Conservation (phyloP, 2,113 vertebrate genomes). For the Malurus melanocephalus region DNA sequence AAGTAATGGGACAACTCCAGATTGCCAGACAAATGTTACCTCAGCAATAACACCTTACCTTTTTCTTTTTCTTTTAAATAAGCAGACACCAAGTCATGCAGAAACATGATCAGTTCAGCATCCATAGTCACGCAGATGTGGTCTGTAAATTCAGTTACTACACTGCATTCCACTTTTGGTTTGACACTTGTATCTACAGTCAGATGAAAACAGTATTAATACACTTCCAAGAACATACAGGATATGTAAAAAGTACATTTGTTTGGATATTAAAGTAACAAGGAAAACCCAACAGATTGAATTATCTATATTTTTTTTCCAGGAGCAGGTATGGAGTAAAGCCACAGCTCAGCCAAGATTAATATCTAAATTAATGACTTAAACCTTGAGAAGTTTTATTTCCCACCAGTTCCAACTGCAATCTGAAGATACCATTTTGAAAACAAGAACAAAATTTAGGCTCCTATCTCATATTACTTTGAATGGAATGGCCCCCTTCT, state of each 20-base stretch:
- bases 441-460: background rate
- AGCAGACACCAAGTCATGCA: conserved; percentile 95
- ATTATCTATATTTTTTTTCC: background rate
- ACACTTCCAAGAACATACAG: background rate
- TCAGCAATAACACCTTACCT: conserved; percentile 70
- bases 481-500: background rate
- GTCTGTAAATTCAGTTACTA: conserved; percentile 98
- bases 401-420: background rate
- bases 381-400: background rate
- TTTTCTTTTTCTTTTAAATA: conserved; percentile 99
- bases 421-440: background rate
- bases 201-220: background rate
- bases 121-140: conserved; percentile 99
- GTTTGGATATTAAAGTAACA: background rate
- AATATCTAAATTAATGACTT: background rate
- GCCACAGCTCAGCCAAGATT: background rate
- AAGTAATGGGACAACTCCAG: background rate
- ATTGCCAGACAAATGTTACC: background rate
- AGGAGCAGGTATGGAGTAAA: background rate
- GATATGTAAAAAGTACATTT: background rate
- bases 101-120: conserved; percentile 97
- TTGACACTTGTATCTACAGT: conserved; percentile 84
- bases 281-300: background rate
- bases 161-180: conserved; percentile 96
- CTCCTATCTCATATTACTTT: background rate